Percentiles rank a stretch among this genome's conserved stretches.
These are phyloP conservation scores for Lampris megalopsis DNA, from an alignment of 2,113 vertebrate genomes.

Conservation along the genomic window DNA sequence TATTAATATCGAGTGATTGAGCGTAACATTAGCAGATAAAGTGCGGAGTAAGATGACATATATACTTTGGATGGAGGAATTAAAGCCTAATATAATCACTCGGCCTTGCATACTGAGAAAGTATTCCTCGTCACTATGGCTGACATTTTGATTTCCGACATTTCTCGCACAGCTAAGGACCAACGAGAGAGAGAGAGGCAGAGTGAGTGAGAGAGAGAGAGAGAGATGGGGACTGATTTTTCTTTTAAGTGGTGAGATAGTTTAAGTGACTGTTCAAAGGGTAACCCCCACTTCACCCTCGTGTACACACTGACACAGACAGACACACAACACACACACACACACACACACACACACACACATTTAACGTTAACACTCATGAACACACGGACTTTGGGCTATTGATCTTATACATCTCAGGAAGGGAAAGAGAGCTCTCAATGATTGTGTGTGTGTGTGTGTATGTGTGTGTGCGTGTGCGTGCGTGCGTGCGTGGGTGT, in stretches of 20 bases:
- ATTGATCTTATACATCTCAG: conserved; percentile 3
- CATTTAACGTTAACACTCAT: conserved; percentile 40
- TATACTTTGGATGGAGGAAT: conserved; percentile 73
- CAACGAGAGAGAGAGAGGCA: neutral
- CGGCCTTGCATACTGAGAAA: conserved; percentile 42
- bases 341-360: neutral
- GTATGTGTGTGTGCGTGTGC: conserved; percentile 7
- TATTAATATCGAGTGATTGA: conserved; percentile 83
- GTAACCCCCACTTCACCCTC: conserved; percentile 6
- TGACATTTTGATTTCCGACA: conserved; percentile 69
- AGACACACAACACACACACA: conserved; percentile 6
- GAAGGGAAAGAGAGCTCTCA: neutral
- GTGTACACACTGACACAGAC: conserved; percentile 6
- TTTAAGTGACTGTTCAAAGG: conserved; percentile 59
- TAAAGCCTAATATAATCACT: conserved; percentile 78
- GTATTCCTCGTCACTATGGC: conserved; percentile 45
- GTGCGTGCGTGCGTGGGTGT: conserved; percentile 12
- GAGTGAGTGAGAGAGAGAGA: neutral
- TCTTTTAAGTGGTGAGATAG: conserved; percentile 63
- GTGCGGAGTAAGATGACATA: conserved; percentile 74
- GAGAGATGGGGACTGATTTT: conserved; percentile 53
- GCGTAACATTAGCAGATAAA: conserved; percentile 81
- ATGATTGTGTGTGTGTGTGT: neutral
- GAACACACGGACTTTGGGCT: conserved; percentile 29
- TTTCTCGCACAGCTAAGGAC: conserved; percentile 47